phyloP scores from a whole-genome alignment of 2,113 vertebrate species.

The Holacanthus passer region DNA sequence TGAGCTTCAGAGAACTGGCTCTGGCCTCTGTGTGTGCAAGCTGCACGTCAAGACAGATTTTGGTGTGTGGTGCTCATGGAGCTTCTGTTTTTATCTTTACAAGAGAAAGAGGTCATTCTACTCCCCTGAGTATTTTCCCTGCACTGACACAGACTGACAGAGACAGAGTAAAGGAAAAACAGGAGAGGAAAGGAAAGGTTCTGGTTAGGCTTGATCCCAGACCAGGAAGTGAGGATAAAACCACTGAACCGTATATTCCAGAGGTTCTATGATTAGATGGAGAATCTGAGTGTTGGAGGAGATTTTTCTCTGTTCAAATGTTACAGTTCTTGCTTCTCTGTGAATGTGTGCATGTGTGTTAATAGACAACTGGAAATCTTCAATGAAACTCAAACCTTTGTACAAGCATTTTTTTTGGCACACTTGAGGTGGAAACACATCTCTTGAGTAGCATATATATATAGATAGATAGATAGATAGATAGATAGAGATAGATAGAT shows the following conservation, averaged over 20 bases:
- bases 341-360: too few species aligned
- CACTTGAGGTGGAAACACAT: too few species aligned
- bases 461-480: too few species aligned
- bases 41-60: slow-evolving; percentile 3
- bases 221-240: not conserved
- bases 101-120: slow-evolving; percentile 41
- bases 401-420: too few species aligned
- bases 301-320: too few species aligned
- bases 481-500: too few species aligned
- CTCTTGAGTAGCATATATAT: too few species aligned
- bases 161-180: not conserved
- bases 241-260: not conserved
- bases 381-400: too few species aligned
- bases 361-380: too few species aligned
- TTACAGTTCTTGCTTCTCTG: not conserved
- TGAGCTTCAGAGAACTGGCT: not conserved
- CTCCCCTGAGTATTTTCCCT: slow-evolving; percentile 19
- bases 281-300: not conserved
- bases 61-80: not conserved
- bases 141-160: slow-evolving; percentile 24
- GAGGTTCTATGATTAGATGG: not conserved
- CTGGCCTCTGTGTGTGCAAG: not conserved
- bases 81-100: slow-evolving; percentile 35
- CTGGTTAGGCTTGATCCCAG: not conserved
- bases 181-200: slow-evolving; percentile 12